These are phyloP conservation scores for Tetragonula clypearis DNA, from an alignment of 1,140 invertebrate species.

Conservation along the genomic window DNA sequence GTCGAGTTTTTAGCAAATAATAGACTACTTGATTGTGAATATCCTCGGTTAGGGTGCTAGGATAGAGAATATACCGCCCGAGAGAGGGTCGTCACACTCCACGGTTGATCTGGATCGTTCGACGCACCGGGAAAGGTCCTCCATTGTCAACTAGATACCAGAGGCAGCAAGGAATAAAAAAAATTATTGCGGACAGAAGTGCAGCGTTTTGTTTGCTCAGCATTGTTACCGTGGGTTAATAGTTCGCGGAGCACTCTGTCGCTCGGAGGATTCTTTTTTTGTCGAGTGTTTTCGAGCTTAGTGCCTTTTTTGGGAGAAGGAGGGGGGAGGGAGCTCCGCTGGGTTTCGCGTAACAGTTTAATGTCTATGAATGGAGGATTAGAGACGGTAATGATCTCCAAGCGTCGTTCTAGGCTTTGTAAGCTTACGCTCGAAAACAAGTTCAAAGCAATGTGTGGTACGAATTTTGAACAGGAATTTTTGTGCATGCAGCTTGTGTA, in stretches of 20 bases:
- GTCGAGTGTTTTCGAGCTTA: conserved; percentile 33
- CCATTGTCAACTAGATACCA: conserved; percentile 35
- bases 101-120: conserved; percentile 52
- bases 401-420: conserved; percentile 30
- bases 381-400: conserved; percentile 47
- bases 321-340: too few species aligned
- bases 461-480: conserved; percentile 27
- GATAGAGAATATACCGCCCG: neutral
- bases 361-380: conserved; percentile 47
- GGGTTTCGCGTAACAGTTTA: conserved; percentile 35
- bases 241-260: conserved; percentile 44
- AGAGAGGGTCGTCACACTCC: conserved; percentile 47
- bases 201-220: conserved; percentile 55
- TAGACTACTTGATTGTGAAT: conserved; percentile 71
- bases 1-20: conserved; percentile 67
- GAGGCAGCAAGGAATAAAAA: conserved; percentile 49
- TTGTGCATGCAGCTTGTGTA: neutral
- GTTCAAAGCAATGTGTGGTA: neutral
- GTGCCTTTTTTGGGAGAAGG: neutral
- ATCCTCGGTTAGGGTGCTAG: conserved; percentile 53
- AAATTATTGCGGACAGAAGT: conserved; percentile 64
- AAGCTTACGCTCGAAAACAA: conserved; percentile 21
- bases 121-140: conserved; percentile 39
- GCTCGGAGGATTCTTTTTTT: conserved; percentile 19
- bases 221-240: conserved; percentile 61